Base-by-base conservation (phyloP, 2,113 vertebrate genomes). In the Mastomys natalensis region DNA sequence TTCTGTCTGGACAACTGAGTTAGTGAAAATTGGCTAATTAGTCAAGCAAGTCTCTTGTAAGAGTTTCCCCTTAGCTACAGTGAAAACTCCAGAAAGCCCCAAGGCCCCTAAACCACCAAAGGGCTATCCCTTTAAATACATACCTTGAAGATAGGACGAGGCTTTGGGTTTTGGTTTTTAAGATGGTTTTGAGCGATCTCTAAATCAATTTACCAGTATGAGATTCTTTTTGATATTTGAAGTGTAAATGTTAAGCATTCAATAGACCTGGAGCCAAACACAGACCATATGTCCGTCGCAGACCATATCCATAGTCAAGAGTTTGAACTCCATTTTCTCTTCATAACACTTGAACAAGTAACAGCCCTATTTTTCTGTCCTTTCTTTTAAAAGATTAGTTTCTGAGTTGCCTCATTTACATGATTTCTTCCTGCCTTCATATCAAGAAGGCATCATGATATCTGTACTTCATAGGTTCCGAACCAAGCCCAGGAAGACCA, bases 1-100 rank as follows among this genome's bases (percentile, higher is more conserved):
- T 98, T 98, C 97, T 98, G 98, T 98, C 97, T 98, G 91, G 97
- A 98, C 98, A 98, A 97, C 98, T 98, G 93, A 87, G 97, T 98
- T 97, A 92, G 82, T 96, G 89, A 97, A 97, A 88, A 93, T 95
- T 96, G 96, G 97, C 98, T 95, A 98, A 97, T 97, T 97, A 98
- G 92, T 96, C 74, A 97, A 87, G 93, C 22, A 96, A 98, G 96
- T 94, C 96, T 95, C 96, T 97, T 92, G 80, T 88, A 92, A 98
- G 96, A 97, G 96, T 66, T 85, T 92, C 95, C 58, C 40, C 26
- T 95, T 97, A 95, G 95, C 96, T 96, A 97, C 97, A 89, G 93
- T 85, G 96, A 98, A 95, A 98, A 95, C 97, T 93, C 96, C 48
- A 87, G 70, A 97, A 97, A 58, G 73, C 86, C 89, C 84, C 5